Evolutionary conservation across 2,113 vertebrate genomes (phyloP), one percentile per base, ranked within the genome.

Genomic region (Myrmophylax atrothorax): DNA sequence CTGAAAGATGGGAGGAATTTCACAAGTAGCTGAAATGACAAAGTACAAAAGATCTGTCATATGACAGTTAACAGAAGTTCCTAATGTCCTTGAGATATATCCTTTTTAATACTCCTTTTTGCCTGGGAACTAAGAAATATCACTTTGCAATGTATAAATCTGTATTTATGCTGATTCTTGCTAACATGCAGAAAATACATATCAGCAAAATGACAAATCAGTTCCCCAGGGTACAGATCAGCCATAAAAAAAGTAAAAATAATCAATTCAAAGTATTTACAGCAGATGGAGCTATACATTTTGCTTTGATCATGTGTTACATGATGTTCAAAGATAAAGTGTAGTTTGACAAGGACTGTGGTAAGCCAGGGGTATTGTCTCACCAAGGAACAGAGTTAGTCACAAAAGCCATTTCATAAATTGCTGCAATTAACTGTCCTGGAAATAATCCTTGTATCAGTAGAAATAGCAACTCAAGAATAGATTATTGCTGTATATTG

Each of bases 231-330:
- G 52, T 58, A 40, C 35, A 44, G 70, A 37, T 60, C 22, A 46
- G 77, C 59, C 67, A n/a, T 91, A 49, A 95, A 93, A 24, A 87
- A 68, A 38, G 31, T 69, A 59, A 81, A 93, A 91, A 40, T 35
- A 69, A 80, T 87, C 20, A 90, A 2, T 97, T 97, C 92, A 77
- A 87, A 96, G 49, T 62, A 77, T 86, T 96, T 93, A 92, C 96
- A 97, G 95, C 69, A 98, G 97, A 95, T 96, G 97, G 97, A 97
- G 97, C 97, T 96, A 46, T 93, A 26, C 18, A 92, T 96, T 95
- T 92, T 95, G 63, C 85, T 87, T 89, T 93, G 95, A 87, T 94
- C 84, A 59, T 86, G 17, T 31, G 23, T 87, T 73, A 59, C 24
- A 23, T 73, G 67, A 40, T 68, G 64, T 35, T 95, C 64, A 60